A percentile compares a stretch with the other conserved stretches of the same genome.
These are phyloP conservation scores for Drosophila melanica DNA, from an alignment of 1,140 invertebrate species.

Conservation along the genomic window DNA sequence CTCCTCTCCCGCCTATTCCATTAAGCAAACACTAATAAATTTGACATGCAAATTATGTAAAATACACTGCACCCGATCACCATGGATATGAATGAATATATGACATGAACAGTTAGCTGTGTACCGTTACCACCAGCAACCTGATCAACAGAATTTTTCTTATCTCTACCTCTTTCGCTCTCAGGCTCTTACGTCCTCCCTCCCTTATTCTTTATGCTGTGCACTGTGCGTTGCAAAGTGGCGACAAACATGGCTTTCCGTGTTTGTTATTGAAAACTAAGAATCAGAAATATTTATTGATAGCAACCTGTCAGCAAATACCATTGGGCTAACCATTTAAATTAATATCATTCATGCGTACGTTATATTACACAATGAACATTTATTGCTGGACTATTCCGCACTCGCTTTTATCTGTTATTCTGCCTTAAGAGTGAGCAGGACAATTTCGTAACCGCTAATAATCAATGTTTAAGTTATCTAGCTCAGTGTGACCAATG, in stretches of 20 bases:
- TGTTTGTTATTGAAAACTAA: constrained; percentile 80
- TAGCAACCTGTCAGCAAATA: constrained; percentile 59
- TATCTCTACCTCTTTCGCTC: background rate
- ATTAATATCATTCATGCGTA: constrained; percentile 39
- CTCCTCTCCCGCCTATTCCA: background rate
- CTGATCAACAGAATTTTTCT: constrained; percentile 27
- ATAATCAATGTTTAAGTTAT: background rate
- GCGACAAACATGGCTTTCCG: constrained; percentile 12
- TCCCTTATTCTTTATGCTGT: constrained; percentile 5
- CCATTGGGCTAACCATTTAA: background rate
- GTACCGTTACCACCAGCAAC: constrained; percentile 36
- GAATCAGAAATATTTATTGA: constrained; percentile 72
- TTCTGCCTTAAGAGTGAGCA: background rate
- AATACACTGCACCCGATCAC: constrained; percentile 24
- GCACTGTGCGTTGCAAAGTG: constrained; percentile 58
- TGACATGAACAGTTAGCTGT: constrained; percentile 2
- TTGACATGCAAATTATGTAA: constrained; percentile 11
- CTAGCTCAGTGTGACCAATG: background rate
- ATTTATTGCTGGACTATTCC: background rate
- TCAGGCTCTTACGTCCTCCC: background rate
- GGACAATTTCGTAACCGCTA: too few relatives aligned
- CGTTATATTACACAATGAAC: background rate
- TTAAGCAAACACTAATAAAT: constrained; percentile 8
- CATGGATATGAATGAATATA: constrained; percentile 33
- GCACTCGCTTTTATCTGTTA: background rate